Conservation (phyloP, 2,888 invertebrate species). For the Pammene aurita region DNA sequence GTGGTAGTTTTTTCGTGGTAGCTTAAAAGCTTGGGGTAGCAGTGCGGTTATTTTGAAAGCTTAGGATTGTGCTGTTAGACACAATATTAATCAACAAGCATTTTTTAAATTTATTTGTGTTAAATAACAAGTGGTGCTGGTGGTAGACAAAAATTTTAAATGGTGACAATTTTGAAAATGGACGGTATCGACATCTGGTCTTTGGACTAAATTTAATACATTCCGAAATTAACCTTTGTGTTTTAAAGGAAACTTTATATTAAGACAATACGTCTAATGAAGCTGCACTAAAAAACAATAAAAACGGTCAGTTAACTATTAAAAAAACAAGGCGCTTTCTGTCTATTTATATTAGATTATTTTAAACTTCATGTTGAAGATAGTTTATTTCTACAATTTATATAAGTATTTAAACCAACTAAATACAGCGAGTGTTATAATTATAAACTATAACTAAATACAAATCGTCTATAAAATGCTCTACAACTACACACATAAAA, state of each 20-base stretch:
- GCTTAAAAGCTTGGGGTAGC: constrained; percentile 50
- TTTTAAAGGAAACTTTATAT: neutral
- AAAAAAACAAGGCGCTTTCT: neutral
- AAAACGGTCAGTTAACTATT: neutral
- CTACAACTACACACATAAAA: constrained; percentile 24
- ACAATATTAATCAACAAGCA: constrained; percentile 52
- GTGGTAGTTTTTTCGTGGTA: constrained; percentile 51
- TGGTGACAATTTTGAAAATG: constrained; percentile 33
- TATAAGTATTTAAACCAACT: neutral
- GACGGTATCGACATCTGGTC: constrained; percentile 14
- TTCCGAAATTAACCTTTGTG: neutral
- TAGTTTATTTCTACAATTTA: constrained; percentile 1
- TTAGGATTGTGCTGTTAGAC: constrained; percentile 66
- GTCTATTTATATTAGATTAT: constrained; percentile 2
- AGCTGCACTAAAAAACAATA: constrained; percentile 10
- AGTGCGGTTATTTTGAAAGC: constrained; percentile 61
- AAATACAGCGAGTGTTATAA: constrained; percentile 4
- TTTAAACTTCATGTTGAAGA: neutral
- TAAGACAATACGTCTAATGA: constrained; percentile 19
- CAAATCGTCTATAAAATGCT: constrained; percentile 16
- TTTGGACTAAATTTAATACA: constrained; percentile 7
- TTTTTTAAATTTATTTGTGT: constrained; percentile 48
- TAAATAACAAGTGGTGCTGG: constrained; percentile 79
- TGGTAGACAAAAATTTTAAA: constrained; percentile 48
- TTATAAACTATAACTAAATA: constrained; percentile 11